These are phyloP conservation scores for Leptocoma aspasia DNA, from an alignment of 2,113 vertebrate genomes.

Conservation along the genomic window DNA sequence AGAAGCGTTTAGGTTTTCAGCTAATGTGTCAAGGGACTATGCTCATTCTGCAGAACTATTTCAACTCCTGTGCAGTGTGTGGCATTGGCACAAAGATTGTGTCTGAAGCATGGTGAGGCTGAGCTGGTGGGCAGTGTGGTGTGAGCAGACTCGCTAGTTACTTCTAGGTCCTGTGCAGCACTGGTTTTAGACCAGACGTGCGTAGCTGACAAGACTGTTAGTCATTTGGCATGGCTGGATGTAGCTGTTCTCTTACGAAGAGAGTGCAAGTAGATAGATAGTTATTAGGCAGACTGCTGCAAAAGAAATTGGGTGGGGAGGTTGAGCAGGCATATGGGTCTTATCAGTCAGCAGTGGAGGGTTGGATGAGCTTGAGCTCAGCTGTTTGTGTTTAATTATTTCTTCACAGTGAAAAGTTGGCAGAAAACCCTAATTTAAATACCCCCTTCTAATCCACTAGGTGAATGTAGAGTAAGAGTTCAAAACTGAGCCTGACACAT, in stretches of 20 bases:
- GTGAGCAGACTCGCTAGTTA: not conserved
- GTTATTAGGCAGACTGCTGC: not conserved
- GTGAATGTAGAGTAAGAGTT: not conserved
- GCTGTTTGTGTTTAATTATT: not conserved
- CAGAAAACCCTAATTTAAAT: not conserved
- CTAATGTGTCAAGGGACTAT: not conserved
- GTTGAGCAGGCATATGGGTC: not conserved
- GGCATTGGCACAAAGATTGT: not conserved
- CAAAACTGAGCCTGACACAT: not conserved
- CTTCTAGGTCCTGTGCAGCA: not conserved
- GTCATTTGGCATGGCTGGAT: not conserved
- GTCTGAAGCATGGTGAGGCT: not conserved
- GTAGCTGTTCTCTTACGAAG: not conserved
- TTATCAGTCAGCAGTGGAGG: not conserved
- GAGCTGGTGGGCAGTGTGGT: not conserved
- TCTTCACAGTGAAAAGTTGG: not conserved
- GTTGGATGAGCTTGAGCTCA: not conserved
- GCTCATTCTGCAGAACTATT: not conserved
- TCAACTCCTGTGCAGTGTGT: fast-evolving
- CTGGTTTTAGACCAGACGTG: not conserved
- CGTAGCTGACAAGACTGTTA: not conserved
- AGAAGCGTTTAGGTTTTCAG: not conserved
- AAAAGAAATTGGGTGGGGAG: not conserved
- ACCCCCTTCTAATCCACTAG: not conserved
- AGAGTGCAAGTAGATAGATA: not conserved